Evolutionary conservation across 1,140 invertebrate genomes (phyloP).

Genomic region (Drusus annulatus): DNA sequence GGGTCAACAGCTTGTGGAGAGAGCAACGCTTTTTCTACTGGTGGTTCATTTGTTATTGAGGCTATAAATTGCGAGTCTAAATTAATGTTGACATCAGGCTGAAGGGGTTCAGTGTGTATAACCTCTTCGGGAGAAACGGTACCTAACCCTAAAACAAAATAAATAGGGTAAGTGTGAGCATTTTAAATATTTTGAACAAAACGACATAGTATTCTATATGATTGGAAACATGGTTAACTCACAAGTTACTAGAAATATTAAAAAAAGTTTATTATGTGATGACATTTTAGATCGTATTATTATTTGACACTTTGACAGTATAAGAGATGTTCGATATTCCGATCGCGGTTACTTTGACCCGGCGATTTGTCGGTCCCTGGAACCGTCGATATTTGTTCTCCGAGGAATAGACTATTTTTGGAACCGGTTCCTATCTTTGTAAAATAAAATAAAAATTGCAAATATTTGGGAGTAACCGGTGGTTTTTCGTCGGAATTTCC

Average conservation of each 20-base stretch:
- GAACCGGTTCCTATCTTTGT: too few species aligned
- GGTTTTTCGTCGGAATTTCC: too few species aligned
- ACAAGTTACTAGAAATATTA: slow-evolving; percentile 14
- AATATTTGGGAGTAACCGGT: too few species aligned
- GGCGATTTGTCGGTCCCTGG: too few species aligned
- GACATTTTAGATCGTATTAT: background rate
- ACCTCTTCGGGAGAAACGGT: slow-evolving; percentile 8
- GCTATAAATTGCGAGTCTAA: slow-evolving; percentile 9
- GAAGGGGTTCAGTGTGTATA: background rate
- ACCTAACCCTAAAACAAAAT: slow-evolving; percentile 16
- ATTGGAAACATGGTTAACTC: background rate
- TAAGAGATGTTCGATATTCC: too few species aligned
- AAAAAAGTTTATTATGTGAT: slow-evolving; percentile 24
- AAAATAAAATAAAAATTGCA: too few species aligned
- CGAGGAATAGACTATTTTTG: too few species aligned
- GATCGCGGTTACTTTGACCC: too few species aligned
- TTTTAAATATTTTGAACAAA: background rate
- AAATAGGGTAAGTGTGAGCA: background rate
- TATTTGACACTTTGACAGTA: too few species aligned
- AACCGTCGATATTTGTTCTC: too few species aligned
- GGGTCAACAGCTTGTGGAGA: background rate
- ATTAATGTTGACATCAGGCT: background rate
- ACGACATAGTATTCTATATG: background rate
- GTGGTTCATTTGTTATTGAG: background rate
- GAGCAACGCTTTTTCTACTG: background rate